Evolutionary conservation across 1,140 invertebrate species (phyloP).

Genomic region (Diorhabda elongata): DNA sequence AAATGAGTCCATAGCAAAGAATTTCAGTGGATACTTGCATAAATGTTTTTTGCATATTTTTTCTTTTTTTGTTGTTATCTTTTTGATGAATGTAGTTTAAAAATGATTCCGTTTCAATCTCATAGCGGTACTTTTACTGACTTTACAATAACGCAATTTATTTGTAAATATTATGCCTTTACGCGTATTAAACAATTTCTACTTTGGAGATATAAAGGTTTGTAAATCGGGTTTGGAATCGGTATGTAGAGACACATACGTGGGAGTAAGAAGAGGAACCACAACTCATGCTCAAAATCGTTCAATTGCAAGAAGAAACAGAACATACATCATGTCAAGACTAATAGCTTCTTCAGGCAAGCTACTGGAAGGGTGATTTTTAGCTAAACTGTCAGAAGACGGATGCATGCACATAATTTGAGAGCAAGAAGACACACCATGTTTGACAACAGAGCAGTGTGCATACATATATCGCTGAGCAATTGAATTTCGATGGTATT

Average conservation of each 20-base stretch:
- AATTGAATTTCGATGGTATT: neutral
- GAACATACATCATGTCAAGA: neutral
- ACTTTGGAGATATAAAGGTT: neutral
- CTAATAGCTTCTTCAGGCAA: slow-evolving; percentile 4
- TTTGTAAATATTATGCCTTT: too few species aligned
- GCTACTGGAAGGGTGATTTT: slow-evolving; percentile 4
- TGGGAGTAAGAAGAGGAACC: neutral
- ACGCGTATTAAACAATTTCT: too few species aligned
- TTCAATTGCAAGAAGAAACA: slow-evolving; percentile 3
- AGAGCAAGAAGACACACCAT: slow-evolving; percentile 4
- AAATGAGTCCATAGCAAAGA: too few species aligned
- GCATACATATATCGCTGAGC: neutral
- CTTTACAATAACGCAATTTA: too few species aligned
- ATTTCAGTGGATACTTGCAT: too few species aligned
- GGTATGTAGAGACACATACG: neutral
- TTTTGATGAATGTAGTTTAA: too few species aligned
- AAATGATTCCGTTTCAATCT: too few species aligned
- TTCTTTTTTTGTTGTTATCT: too few species aligned
- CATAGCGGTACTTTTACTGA: too few species aligned
- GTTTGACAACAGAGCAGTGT: neutral
- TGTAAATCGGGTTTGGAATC: neutral
- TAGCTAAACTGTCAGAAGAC: neutral
- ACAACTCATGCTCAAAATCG: slow-evolving; percentile 6
- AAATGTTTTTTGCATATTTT: too few species aligned
- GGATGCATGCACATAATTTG: neutral